These are phyloP conservation scores for Heterodera carotae DNA, from an alignment of 1,140 invertebrate genomes.

Conservation along the genomic window DNA sequence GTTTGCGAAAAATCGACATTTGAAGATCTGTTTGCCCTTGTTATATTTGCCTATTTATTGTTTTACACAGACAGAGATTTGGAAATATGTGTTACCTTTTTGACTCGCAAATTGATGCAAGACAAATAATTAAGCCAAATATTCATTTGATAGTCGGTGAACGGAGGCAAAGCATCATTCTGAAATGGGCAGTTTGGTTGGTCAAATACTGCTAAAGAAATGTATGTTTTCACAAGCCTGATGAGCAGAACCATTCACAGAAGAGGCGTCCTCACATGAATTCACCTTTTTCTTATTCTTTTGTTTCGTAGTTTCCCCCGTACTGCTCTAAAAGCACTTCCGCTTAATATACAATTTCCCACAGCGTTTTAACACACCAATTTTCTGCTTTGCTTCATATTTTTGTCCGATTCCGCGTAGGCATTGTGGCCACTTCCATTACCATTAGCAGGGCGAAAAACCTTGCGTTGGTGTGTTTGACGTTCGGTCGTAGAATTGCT, in stretches of 20 bases:
- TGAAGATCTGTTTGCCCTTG: no score
- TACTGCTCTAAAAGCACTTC: not conserved
- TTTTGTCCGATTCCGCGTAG: not conserved
- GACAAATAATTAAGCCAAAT: not conserved
- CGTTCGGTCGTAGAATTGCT: not conserved
- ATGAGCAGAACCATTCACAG: not conserved
- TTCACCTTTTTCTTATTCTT: slow-evolving; percentile 3
- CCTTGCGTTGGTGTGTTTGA: not conserved
- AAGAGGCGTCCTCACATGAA: not conserved
- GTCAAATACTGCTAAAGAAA: not conserved
- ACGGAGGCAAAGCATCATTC: not conserved
- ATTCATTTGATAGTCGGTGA: not conserved
- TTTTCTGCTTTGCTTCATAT: no score
- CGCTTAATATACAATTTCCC: not conserved
- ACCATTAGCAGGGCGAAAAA: not conserved
- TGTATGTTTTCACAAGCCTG: no score
- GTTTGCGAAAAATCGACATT: no score
- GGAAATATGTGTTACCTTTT: not conserved
- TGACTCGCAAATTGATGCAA: not conserved
- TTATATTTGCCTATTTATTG: no score
- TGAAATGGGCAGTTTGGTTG: no score
- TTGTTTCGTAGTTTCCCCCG: not conserved
- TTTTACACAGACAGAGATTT: no score
- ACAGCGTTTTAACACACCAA: not conserved
- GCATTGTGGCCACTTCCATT: not conserved